These are phyloP conservation scores for Pammene fasciana DNA, from an alignment of 2,888 invertebrate species.

Conservation along the genomic window DNA sequence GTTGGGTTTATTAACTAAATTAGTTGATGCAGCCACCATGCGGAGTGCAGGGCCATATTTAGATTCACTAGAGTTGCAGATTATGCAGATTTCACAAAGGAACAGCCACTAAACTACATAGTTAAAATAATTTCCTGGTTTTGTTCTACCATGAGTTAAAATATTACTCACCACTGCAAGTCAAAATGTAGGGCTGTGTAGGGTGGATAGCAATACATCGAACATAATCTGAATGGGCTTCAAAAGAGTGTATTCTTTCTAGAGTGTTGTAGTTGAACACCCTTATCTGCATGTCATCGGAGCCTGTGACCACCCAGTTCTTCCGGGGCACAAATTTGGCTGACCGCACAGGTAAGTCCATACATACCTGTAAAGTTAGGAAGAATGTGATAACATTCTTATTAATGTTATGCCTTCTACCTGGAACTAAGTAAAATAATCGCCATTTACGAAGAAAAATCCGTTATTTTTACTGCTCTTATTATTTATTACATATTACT, in stretches of 20 bases:
- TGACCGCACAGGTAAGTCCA: constrained; percentile 96
- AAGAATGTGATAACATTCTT: neutral
- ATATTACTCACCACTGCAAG: constrained; percentile 92
- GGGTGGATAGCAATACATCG: constrained; percentile 98
- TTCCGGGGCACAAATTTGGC: constrained; percentile 98
- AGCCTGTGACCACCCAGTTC: constrained; percentile 99
- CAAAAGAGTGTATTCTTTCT: constrained; percentile 97
- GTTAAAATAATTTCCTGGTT: too few species aligned
- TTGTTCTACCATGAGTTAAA: neutral
- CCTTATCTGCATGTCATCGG: constrained; percentile 97
- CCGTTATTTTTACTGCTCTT: too few species aligned
- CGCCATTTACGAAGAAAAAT: too few species aligned
- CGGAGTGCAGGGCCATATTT: too few species aligned
- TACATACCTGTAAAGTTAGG: constrained; percentile 89
- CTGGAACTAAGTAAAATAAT: too few species aligned
- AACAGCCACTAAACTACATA: too few species aligned
- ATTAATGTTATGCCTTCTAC: neutral
- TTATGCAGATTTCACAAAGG: too few species aligned
- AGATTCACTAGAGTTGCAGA: too few species aligned
- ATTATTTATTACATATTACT: too few species aligned
- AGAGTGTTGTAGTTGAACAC: constrained; percentile 99
- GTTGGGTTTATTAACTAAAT: too few species aligned
- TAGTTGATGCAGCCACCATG: too few species aligned
- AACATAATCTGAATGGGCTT: constrained; percentile 99
- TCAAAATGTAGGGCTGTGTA: constrained; percentile 97